Evolutionary conservation across 2,113 vertebrate genomes (phyloP), one percentile per base, ranked within the genome.

Genomic region (Recurvirostra avosetta): DNA sequence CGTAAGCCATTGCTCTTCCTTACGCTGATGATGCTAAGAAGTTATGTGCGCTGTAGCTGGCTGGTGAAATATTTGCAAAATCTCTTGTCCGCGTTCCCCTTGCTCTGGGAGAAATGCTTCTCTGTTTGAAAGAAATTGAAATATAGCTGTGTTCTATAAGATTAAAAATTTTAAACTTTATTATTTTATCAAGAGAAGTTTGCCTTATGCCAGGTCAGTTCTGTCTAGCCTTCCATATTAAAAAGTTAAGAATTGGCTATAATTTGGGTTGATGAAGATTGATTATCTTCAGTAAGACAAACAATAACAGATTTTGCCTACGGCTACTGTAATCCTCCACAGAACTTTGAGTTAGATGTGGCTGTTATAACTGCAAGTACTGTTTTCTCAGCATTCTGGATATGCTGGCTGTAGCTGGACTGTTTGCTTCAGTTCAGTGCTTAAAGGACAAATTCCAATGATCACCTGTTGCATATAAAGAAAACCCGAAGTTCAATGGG

Each of bases 1-100:
- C 40, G 8, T 30, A 45, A 82, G 67, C 58, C 16, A 1, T 18
- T 84, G 59, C 49, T 80, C 27, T 36, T 43, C 8, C 29, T 70
- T 1, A 0, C 5, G 15, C 30, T 68, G 36, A 2, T 23, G 67
- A 3, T 65, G 78, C 34, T 41, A 12, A 41, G 19, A 32, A 66
- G 61, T 16, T 62, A 30, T 29, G 32, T 1, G 8, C 2, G 1
- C 29, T 68, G 15, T 4, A 47, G 43, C 38, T 66, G 74, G 8
- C 50, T 79, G 38, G 30, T 52, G 77, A 62, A 94, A 40, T 36
- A 32, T 9, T 29, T 75, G 8, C 2, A 38, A 41, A 78, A 78
- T 45, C 52, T 85, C 1, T 13, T 73, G 67, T 52, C 20, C 5
- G 0, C 9, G 3, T 62, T 75, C 15, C 14, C 29, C 32, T 75